Evolutionary conservation across 2,888 invertebrate species (phyloP), one percentile per base, ranked within the genome.

Genomic region (Melanostoma scalare): DNA sequence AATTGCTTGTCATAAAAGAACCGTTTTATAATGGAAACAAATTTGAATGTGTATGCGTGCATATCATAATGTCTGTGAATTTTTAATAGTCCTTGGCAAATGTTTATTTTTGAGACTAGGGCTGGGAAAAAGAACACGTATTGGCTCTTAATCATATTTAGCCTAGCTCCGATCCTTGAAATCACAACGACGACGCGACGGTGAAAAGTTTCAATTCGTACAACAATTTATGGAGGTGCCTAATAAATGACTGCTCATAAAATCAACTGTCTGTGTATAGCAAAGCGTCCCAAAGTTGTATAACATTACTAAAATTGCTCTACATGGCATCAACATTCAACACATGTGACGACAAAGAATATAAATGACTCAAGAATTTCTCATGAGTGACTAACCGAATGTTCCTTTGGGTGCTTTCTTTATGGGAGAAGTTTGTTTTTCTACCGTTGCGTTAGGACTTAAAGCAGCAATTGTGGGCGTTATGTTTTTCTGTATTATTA

Each of bases 321-420:
- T 38, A 63, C 63, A 63, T 63, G 50, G 38, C 63, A 50, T 63
- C 63, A 63, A 38, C 50, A 38, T 38, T 63, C 63, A 63, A 38
- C 50, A 38, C 50, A 63, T 63, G 50, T 63, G 38, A 31, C 3
- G 40, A 35, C 4, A 9, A 30, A 44, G 33, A 44, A n/a, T 6
- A 38, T 50, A 50, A 20, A 20, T 20, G 20, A 20, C 20, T 20
- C 20, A 20, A 20, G 20, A 20, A 20, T 20, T 20, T 20, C 20
- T 20, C 20, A 20, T 20, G 20, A 20, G 20, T 20, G 20, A 20
- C 20, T 20, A 20, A 20, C 20, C 20, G 20, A 20, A 20, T 20
- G 20, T 20, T 20, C 20, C 20, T 20, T 20, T 20, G 20, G 20
- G 20, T 20, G 1, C 20, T 20, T 20, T 20, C 20, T 20, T 20